Percentiles rank a stretch among this genome's conserved stretches.
Evolutionary conservation across 2,888 invertebrate species (phyloP).

Genomic region (Itoplectis maculator): DNA sequence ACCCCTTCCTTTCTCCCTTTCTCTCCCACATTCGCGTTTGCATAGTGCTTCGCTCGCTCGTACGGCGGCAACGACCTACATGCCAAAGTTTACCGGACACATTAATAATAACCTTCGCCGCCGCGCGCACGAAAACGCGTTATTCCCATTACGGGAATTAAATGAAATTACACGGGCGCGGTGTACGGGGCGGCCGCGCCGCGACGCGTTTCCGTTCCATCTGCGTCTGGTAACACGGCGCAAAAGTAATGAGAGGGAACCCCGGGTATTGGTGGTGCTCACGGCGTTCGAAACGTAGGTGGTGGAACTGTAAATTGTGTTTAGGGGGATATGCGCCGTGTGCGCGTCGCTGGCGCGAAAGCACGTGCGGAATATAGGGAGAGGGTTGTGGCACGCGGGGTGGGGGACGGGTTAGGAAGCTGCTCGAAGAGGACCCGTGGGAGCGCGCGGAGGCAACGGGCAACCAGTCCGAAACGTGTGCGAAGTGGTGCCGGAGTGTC

Average conservation of each 20-base stretch:
- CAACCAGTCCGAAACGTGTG: neutral
- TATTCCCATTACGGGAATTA: conserved; percentile 40
- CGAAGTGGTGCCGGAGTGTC: conserved; percentile 9
- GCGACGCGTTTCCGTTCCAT: neutral
- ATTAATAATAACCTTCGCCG: conserved; percentile 11
- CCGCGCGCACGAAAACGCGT: conserved; percentile 6
- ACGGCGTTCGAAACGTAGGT: neutral
- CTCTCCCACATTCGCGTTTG: neutral
- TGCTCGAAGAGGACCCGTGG: conserved; percentile 13
- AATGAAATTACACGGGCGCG: conserved; percentile 24
- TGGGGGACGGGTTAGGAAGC: neutral
- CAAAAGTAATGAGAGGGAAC: conserved; percentile 24
- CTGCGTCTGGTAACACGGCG: neutral
- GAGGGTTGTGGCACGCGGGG: neutral
- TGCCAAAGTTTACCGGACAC: conserved; percentile 16
- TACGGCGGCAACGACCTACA: neutral
- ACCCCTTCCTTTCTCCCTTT: neutral
- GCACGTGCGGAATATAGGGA: conserved; percentile 2
- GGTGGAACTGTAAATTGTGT: conserved; percentile 40
- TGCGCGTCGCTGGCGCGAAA: neutral
- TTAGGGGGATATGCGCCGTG: conserved; percentile 30
- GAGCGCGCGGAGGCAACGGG: neutral
- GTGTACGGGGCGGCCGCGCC: too few relatives aligned
- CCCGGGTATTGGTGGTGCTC: neutral
- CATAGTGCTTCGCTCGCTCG: neutral